Evolutionary conservation across 2,113 vertebrate genomes (phyloP).

Genomic region (Brachionichthys hirsutus): DNA sequence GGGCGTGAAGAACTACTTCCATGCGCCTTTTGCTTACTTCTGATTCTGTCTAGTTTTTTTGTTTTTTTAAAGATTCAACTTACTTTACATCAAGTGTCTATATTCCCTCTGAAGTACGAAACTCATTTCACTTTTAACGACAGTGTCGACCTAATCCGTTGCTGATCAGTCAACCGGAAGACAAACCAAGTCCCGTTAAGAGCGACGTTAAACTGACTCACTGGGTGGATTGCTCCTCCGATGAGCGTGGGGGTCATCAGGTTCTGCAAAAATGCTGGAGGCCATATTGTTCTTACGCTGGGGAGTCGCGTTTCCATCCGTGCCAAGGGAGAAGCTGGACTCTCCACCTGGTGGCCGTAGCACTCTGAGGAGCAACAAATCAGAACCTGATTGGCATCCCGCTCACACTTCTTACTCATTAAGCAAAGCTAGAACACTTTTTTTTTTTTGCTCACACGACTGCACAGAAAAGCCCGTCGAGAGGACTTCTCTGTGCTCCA

Average conservation of each 20-base stretch:
- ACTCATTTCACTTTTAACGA: neutral
- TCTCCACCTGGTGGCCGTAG: slow-evolving; percentile 93
- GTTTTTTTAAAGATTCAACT: slow-evolving; percentile 15
- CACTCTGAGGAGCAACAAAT: slow-evolving; percentile 77
- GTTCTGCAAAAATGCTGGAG: slow-evolving; percentile 93
- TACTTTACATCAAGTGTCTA: neutral
- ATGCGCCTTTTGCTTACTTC: slow-evolving; percentile 36
- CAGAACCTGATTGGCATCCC: slow-evolving; percentile 10
- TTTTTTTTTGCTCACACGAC: too few species aligned
- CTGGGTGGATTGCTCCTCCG: slow-evolving; percentile 83
- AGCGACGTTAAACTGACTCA: slow-evolving; percentile 45
- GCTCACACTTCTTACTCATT: neutral
- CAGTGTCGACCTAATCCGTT: slow-evolving; percentile 6
- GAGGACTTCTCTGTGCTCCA: slow-evolving; percentile 33
- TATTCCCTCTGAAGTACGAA: neutral
- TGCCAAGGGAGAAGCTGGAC: slow-evolving; percentile 89
- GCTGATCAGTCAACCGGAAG: neutral
- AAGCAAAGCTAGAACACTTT: slow-evolving; percentile 7
- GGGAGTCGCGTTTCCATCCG: slow-evolving; percentile 80
- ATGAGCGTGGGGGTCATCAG: slow-evolving; percentile 87
- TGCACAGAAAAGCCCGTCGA: neutral
- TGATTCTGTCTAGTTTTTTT: slow-evolving; percentile 23
- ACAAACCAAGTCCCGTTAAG: neutral
- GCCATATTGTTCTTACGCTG: slow-evolving; percentile 92
- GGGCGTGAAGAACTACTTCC: slow-evolving; percentile 34